Evolutionary conservation across 1,140 invertebrate genomes (phyloP).

Genomic region (Heliconius nattereri): DNA sequence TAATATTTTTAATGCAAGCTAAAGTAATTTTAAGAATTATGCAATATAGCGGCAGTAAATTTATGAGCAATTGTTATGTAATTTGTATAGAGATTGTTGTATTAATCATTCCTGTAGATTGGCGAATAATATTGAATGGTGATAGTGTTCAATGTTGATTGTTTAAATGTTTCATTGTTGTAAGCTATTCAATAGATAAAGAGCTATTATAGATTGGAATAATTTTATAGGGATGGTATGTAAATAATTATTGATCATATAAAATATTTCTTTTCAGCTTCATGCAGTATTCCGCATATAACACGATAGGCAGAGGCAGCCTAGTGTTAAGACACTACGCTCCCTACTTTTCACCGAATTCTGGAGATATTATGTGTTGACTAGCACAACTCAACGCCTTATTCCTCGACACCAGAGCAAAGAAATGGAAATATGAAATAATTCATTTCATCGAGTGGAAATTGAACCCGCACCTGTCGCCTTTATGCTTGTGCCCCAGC

Average conservation of each 20-base stretch:
- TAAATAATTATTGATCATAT: neutral
- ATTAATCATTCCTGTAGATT: constrained; percentile 42
- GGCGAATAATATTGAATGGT: constrained; percentile 36
- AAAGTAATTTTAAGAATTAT: neutral
- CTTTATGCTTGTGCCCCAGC: no score
- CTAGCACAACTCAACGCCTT: no score
- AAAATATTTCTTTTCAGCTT: neutral
- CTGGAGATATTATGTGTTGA: no score
- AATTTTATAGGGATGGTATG: neutral
- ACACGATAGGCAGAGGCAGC: no score
- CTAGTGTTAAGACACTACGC: no score
- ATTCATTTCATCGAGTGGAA: no score
- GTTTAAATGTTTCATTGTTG: constrained; percentile 41
- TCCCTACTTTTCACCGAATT: no score
- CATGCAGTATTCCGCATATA: no score
- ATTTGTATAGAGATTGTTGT: constrained; percentile 34
- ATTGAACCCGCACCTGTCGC: no score
- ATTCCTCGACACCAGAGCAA: no score
- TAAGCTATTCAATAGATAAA: constrained; percentile 24
- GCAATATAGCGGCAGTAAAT: neutral
- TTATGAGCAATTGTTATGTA: constrained; percentile 36
- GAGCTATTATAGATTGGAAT: neutral
- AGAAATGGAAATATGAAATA: no score
- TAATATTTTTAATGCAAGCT: neutral
- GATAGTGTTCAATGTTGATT: constrained; percentile 32